Percentiles rank a stretch among this genome's conserved stretches.
Conservation (phyloP, 37 sponge, comb jelly and placozoan species). For the Crambe crambe region DNA sequence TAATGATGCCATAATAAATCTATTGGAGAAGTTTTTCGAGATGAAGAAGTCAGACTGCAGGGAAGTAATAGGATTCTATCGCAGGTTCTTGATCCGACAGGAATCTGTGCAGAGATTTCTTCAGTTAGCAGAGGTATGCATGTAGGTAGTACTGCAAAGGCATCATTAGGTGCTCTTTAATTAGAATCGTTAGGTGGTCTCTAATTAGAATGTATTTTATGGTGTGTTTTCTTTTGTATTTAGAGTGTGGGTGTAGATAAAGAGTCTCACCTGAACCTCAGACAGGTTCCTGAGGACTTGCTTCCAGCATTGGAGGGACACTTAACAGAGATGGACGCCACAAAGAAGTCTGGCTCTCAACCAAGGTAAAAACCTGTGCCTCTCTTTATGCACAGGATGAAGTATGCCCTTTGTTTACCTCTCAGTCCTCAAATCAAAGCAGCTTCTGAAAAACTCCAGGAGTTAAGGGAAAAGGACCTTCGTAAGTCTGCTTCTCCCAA, state of each 20-base stretch:
- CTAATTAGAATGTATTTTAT: too few relatives aligned
- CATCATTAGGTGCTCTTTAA: not conserved
- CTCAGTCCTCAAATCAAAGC: slow-evolving; percentile 45
- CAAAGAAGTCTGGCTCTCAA: slow-evolving; percentile 36
- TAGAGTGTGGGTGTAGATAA: slow-evolving; percentile 80
- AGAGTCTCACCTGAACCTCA: slow-evolving; percentile 61
- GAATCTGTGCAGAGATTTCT: slow-evolving; percentile 72
- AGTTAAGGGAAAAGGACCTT: not conserved
- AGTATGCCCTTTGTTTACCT: not conserved
- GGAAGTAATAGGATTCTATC: slow-evolving; percentile 77
- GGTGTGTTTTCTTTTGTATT: not conserved
- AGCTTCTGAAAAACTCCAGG: slow-evolving; percentile 44
- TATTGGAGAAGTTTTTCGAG: slow-evolving; percentile 87
- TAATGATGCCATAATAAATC: slow-evolving; percentile 83
- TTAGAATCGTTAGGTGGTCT: not conserved
- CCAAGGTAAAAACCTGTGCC: slow-evolving; percentile 29
- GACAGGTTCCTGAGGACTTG: slow-evolving; percentile 75
- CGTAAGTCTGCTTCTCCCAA: not conserved
- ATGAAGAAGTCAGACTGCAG: slow-evolving; percentile 84
- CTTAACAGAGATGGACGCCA: slow-evolving; percentile 62
- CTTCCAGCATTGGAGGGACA: slow-evolving; percentile 84
- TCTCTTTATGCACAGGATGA: not conserved
- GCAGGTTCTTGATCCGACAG: slow-evolving; percentile 69
- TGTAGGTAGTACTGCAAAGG: not conserved
- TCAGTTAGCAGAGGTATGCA: slow-evolving; percentile 76